Conservation (phyloP, 35 echinoderm and acorn worm species). For the Apostichopus japonicus region DNA sequence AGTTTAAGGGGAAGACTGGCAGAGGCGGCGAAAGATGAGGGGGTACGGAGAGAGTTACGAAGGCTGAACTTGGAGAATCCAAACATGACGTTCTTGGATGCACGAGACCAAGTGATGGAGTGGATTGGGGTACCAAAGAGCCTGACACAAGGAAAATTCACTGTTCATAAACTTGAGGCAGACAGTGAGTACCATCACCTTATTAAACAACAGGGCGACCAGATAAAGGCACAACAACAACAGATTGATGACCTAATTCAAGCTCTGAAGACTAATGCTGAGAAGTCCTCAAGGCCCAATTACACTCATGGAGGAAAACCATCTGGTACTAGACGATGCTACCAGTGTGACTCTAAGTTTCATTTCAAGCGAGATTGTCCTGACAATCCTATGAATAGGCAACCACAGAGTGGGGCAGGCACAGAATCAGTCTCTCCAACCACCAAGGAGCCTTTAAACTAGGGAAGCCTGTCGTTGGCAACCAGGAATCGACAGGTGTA, state of each 20-base stretch:
- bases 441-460: no score
- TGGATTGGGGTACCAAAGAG: background rate
- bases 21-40: background rate
- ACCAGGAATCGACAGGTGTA: background rate
- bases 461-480: background rate
- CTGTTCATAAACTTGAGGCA: no score
- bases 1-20: background rate
- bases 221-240: conserved; percentile 65
- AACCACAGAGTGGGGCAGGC: no score
- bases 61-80: background rate
- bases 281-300: no score
- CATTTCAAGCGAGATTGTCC: no score
- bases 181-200: no score
- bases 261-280: no score
- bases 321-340: no score
- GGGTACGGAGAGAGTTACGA: background rate
- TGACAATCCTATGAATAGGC: no score
- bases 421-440: background rate
- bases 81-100: background rate
- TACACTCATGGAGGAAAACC: no score
- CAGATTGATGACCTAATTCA: conserved; percentile 48
- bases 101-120: background rate
- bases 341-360: no score
- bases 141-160: no score
- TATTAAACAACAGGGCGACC: conserved; percentile 15